These are phyloP conservation scores for Agelastica alni DNA, from an alignment of 2,888 invertebrate genomes.

Conservation along the genomic window DNA sequence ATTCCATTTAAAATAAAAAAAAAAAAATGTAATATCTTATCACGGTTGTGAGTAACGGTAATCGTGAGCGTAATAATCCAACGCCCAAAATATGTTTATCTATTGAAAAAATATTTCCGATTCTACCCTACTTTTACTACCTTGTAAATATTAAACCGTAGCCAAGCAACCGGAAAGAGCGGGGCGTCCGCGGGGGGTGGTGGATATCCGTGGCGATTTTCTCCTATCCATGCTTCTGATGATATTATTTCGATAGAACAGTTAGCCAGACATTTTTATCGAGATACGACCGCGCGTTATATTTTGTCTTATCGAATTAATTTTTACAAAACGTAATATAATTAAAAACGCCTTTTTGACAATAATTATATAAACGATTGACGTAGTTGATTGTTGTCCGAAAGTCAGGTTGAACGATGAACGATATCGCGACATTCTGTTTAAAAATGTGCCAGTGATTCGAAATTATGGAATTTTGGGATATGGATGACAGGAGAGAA, in stretches of 20 bases:
- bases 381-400: too few relatives aligned
- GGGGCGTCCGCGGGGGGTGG: slow-evolving; percentile 27
- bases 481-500: slow-evolving; percentile 53
- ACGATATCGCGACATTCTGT: background rate
- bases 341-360: background rate
- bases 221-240: slow-evolving; percentile 10
- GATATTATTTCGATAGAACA: slow-evolving; percentile 1
- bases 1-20: too few relatives aligned
- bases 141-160: slow-evolving; percentile 17
- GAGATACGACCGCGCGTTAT: slow-evolving; percentile 8
- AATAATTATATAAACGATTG: slow-evolving; percentile 14
- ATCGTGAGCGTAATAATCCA: too few relatives aligned
- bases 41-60: too few relatives aligned
- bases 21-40: too few relatives aligned
- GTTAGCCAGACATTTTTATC: slow-evolving; percentile 16
- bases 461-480: slow-evolving; percentile 55
- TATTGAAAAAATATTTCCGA: too few relatives aligned
- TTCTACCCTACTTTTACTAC: slow-evolving; percentile 28
- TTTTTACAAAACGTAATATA: background rate
- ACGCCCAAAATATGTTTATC: too few relatives aligned
- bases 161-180: slow-evolving; percentile 30
- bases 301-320: too few relatives aligned
- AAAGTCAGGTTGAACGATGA: background rate
- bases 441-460: slow-evolving; percentile 30
- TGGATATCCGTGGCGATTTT: slow-evolving; percentile 22